Conservation (phyloP, 53 echinoderm and acorn worm species). For the Apostichopus leukothele region DNA sequence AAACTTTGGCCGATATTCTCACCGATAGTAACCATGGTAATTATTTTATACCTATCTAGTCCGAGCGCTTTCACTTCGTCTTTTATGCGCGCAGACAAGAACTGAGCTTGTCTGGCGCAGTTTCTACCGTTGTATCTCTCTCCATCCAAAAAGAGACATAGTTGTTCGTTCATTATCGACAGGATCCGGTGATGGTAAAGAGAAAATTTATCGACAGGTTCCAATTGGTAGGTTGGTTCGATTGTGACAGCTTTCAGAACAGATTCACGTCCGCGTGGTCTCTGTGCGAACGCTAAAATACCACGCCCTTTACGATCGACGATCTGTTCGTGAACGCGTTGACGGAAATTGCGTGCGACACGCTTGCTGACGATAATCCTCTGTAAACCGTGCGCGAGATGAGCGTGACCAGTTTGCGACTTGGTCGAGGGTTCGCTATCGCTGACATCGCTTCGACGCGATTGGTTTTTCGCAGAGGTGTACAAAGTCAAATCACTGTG, state of each 20-base stretch:
- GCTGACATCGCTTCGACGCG: neutral
- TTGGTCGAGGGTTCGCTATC: neutral
- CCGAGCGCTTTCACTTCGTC: slow-evolving; percentile 64
- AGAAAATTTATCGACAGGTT: slow-evolving; percentile 58
- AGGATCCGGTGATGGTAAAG: slow-evolving; percentile 51
- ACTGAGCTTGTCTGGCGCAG: slow-evolving; percentile 59
- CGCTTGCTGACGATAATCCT: slow-evolving; percentile 71
- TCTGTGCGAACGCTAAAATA: slow-evolving; percentile 62
- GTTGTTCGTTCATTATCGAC: slow-evolving; percentile 55
- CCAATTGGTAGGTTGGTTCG: slow-evolving; percentile 73
- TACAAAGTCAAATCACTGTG: neutral
- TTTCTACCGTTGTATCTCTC: slow-evolving; percentile 56
- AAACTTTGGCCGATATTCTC: slow-evolving; percentile 59
- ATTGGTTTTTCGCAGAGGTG: neutral
- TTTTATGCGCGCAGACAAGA: slow-evolving; percentile 67
- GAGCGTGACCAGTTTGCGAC: neutral
- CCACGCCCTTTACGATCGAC: slow-evolving; percentile 64
- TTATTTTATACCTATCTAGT: slow-evolving; percentile 71
- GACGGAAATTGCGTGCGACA: slow-evolving; percentile 65
- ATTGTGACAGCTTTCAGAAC: slow-evolving; percentile 14
- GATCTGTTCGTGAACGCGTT: slow-evolving; percentile 62
- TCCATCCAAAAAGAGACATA: slow-evolving; percentile 51
- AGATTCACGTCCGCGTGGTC: slow-evolving; percentile 46
- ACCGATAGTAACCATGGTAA: slow-evolving; percentile 73
- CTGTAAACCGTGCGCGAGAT: slow-evolving; percentile 46